Percentiles rank a stretch among this genome's conserved stretches.
These are phyloP conservation scores for Ridgeia piscesae DNA, from an alignment of 1,140 invertebrate genomes.

Conservation along the genomic window DNA sequence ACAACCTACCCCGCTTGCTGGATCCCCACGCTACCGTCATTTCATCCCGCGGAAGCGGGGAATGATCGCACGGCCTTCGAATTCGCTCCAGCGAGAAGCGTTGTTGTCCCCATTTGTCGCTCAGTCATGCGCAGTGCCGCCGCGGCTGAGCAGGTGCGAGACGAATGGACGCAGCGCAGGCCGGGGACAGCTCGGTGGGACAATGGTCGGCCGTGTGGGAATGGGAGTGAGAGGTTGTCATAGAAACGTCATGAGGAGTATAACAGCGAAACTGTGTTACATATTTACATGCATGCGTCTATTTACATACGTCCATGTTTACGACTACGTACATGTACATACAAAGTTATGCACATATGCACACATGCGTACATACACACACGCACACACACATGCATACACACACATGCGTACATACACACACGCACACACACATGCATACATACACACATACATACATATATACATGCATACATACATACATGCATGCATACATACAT, in stretches of 20 bases:
- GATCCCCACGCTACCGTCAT: not conserved
- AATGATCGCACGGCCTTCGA: not conserved
- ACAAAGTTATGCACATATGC: not conserved
- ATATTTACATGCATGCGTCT: no score
- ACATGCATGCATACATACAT: not conserved
- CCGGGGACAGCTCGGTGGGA: no score
- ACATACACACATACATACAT: not conserved
- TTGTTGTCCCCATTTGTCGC: not conserved
- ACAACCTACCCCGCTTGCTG: not conserved
- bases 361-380: not conserved
- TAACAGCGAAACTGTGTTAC: no score
- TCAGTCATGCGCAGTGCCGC: not conserved
- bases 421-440: no score
- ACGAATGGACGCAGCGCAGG: not conserved
- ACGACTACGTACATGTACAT: no score
- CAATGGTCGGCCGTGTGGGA: no score
- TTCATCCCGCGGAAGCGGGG: not conserved
- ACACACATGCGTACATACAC: no score
- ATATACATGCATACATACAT: not conserved
- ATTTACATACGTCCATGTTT: no score
- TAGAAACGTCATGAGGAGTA: no score
- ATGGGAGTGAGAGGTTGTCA: no score
- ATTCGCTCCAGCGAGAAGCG: not conserved
- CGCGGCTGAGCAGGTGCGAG: not conserved
- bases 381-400: not conserved